These are phyloP conservation scores for Cyprinodon variegatus DNA, from an alignment of 2,113 vertebrate genomes.

Conservation along the genomic window DNA sequence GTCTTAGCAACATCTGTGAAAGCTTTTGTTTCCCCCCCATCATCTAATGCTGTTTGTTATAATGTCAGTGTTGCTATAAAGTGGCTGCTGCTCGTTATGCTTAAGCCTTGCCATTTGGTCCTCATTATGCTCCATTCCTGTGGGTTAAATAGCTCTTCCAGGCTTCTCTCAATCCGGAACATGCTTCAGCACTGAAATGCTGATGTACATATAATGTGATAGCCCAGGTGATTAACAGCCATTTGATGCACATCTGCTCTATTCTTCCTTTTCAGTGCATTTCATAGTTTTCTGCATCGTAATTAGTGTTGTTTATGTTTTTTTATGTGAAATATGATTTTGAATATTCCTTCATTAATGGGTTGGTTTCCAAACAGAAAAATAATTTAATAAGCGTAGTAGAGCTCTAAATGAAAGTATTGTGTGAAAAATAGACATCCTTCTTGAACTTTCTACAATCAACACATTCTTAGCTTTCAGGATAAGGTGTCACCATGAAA, in stretches of 20 bases:
- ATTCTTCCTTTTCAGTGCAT: neutral
- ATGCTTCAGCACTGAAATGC: slow-evolving; percentile 36
- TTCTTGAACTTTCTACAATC: neutral
- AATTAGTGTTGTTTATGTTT: neutral
- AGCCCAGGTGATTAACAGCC: slow-evolving; percentile 9
- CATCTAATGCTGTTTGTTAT: slow-evolving; percentile 61
- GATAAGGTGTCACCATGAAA: neutral
- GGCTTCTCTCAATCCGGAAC: slow-evolving; percentile 35
- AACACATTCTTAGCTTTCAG: neutral
- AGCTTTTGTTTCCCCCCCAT: slow-evolving; percentile 47
- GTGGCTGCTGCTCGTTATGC: slow-evolving; percentile 60
- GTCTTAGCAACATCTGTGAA: slow-evolving; percentile 20
- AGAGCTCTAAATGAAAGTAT: neutral
- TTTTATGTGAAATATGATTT: neutral
- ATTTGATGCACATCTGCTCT: slow-evolving; percentile 23
- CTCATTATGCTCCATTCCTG: slow-evolving; percentile 61
- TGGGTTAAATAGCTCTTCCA: slow-evolving; percentile 43
- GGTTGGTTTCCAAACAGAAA: neutral
- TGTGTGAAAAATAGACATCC: neutral
- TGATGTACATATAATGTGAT: slow-evolving; percentile 31
- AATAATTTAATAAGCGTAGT: no score
- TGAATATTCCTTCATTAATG: slow-evolving; percentile 1
- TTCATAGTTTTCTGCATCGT: neutral
- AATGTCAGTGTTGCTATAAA: slow-evolving; percentile 61
- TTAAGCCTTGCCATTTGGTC: slow-evolving; percentile 58